Conservation (phyloP, 35 echinoderm and acorn worm genomes). For the Ophioderma brevispina region DNA sequence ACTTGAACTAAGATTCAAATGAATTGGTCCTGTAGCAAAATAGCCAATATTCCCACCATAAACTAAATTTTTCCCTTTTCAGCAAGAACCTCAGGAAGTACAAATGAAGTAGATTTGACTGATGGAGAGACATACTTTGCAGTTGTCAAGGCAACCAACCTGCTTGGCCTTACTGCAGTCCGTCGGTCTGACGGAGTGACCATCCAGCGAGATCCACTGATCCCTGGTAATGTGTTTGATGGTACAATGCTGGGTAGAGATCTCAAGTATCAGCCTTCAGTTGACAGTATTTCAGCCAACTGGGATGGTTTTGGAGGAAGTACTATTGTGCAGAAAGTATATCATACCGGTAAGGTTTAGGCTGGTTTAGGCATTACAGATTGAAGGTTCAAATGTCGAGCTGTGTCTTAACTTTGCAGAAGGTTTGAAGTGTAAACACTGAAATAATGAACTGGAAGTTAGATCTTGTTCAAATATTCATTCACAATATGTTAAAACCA, state of each 20-base stretch:
- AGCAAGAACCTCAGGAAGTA: slow-evolving; percentile 16
- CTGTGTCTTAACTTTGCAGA: no score
- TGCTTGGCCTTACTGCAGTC: neutral
- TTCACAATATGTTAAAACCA: no score
- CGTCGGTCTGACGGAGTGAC: slow-evolving; percentile 32
- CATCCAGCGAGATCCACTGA: slow-evolving; percentile 15
- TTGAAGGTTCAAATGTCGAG: no score
- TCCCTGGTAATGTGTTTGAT: slow-evolving; percentile 30
- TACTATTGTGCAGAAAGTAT: no score
- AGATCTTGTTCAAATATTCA: no score
- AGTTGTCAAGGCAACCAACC: slow-evolving; percentile 32
- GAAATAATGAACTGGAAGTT: no score
- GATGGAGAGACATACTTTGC: slow-evolving; percentile 36
- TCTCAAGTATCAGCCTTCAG: slow-evolving; percentile 4
- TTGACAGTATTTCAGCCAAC: slow-evolving; percentile 16
- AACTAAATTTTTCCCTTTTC: no score
- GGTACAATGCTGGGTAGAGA: slow-evolving; percentile 1
- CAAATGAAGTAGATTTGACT: neutral
- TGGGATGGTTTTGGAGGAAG: slow-evolving; percentile 36
- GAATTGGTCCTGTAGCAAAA: no score
- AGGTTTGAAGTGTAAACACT: no score
- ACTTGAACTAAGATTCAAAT: no score
- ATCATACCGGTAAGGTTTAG: neutral
- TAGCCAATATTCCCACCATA: no score
- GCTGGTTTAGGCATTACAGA: neutral